Evolutionary conservation across 2,888 invertebrate genomes (phyloP), one percentile per base, ranked within the genome.

Genomic region (Leptinotarsa rubiginosa): DNA sequence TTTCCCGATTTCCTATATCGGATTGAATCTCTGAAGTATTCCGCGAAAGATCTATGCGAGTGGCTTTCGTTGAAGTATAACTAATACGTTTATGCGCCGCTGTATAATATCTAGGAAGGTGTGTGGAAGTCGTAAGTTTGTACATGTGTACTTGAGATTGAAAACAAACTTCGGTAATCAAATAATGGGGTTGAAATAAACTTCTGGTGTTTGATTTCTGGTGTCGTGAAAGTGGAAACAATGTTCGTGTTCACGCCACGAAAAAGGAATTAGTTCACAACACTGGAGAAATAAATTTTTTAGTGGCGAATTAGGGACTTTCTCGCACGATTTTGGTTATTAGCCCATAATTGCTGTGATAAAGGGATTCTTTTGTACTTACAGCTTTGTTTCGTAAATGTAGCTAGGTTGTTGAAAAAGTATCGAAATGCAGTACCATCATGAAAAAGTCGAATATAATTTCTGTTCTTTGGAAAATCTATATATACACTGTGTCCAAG

Each of bases 21-120:
- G 69, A 69, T 41, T 20, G 56, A 69, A 56, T 56, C 52, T 56
- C 47, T 18, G 20, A 56, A 69, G 56, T 69, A 68, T 68, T 52
- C 18, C 31, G 31, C 31, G 5, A 22, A 56, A 56, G 47, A 69
- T 56, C 47, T 18, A 56, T 59, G 47, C 56, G 56, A 62, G 62
- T 31, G 31, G 18, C 62, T 62, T n/a, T 31, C 41, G 25, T n/a
- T 41, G 41, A 62, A 62, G 16, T 16, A 16, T 22, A 56, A 56
- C 22, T 22, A 62, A 62, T 62, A 41, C 41, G 25, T 62, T 4
- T 41, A 62, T 62, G 18, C n/a, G 31, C 25, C 62, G 25, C 18
- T 16, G 41, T 31, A 59, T 16, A 1, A 15, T 20, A 22, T 56
- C 16, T n/a, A 25, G 16, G 10, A 41, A n/a, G 1, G 62, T 31